Conservation (phyloP, 2,888 invertebrate species). For the Pheosia tremula region DNA sequence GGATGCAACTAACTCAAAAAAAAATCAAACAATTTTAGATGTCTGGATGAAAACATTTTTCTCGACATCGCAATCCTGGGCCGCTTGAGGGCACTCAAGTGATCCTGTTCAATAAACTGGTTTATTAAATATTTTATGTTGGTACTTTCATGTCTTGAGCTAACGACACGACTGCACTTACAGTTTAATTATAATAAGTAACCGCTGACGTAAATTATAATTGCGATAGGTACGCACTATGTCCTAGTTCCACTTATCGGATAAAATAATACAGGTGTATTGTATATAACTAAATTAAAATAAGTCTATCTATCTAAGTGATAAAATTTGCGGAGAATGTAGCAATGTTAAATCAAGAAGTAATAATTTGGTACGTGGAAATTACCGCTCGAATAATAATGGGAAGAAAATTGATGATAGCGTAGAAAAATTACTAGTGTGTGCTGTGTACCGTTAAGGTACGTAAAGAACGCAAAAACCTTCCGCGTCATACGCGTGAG, state of each 20-base stretch:
- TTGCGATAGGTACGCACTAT: not conserved
- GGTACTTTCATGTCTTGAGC: constrained; percentile 43
- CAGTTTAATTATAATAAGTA: constrained; percentile 9
- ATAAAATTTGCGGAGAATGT: not conserved
- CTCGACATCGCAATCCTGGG: constrained; percentile 42
- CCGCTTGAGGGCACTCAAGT: constrained; percentile 51
- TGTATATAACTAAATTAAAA: not conserved
- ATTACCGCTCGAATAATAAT: constrained; percentile 2
- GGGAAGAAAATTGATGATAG: constrained; percentile 43
- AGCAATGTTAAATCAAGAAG: not conserved
- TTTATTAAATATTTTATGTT: constrained; percentile 74
- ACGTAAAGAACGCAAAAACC: constrained; percentile 54
- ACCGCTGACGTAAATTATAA: constrained; percentile 1
- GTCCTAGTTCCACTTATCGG: not conserved
- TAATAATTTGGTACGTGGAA: not conserved
- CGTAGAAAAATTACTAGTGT: constrained; percentile 59
- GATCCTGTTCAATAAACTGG: constrained; percentile 71
- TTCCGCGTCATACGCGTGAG: constrained; percentile 63
- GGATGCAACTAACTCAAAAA: constrained; percentile 4
- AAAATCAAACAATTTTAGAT: constrained; percentile 4
- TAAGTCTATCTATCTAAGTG: too few species aligned
- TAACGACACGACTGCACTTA: constrained; percentile 40
- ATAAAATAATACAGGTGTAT: too few species aligned
- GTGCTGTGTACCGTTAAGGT: constrained; percentile 62
- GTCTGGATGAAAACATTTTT: constrained; percentile 33